Percentiles rank a stretch among this genome's conserved stretches.
Evolutionary conservation across 2,797 vertebrate genomes (phyloP).

Genomic region (Spinibarbus caldwelli): DNA sequence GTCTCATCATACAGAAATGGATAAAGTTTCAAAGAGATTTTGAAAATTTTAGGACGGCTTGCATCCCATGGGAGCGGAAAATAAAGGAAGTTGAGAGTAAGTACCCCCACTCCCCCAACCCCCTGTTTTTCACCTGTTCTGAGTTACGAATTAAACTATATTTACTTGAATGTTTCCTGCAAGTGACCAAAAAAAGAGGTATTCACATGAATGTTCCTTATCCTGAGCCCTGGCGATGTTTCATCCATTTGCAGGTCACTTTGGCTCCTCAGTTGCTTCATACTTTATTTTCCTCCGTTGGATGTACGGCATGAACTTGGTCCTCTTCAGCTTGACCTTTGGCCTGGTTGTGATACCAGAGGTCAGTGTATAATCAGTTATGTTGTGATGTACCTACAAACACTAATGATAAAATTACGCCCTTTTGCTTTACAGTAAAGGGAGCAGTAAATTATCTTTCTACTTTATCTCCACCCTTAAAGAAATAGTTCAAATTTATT

Average conservation of each 20-base stretch:
- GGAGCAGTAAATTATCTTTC: background rate
- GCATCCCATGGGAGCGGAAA: constrained; percentile 99
- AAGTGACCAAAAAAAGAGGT: background rate
- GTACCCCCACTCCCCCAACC: constrained; percentile 48
- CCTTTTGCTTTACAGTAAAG: background rate
- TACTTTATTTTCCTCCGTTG: constrained; percentile 99
- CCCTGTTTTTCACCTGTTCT: background rate
- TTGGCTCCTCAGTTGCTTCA: constrained; percentile 96
- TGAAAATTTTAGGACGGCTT: constrained; percentile 94
- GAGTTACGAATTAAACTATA: background rate
- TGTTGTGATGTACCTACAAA: background rate
- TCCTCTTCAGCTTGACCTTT: constrained; percentile 96
- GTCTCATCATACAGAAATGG: constrained; percentile 87
- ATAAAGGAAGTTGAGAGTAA: constrained; percentile 99
- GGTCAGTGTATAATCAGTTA: constrained; percentile 72
- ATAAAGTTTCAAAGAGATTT: constrained; percentile 98
- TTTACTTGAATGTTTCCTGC: background rate
- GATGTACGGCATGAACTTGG: constrained; percentile 99
- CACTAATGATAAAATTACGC: background rate
- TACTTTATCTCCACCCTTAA: background rate
- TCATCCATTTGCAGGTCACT: constrained; percentile 84
- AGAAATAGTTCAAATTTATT: background rate
- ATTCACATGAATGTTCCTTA: background rate
- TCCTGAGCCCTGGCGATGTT: background rate
- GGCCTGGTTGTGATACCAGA: constrained; percentile 97